Evolutionary conservation across 2,113 vertebrate genomes (phyloP).

Genomic region (Hypocryptadius cinnamomeus): DNA sequence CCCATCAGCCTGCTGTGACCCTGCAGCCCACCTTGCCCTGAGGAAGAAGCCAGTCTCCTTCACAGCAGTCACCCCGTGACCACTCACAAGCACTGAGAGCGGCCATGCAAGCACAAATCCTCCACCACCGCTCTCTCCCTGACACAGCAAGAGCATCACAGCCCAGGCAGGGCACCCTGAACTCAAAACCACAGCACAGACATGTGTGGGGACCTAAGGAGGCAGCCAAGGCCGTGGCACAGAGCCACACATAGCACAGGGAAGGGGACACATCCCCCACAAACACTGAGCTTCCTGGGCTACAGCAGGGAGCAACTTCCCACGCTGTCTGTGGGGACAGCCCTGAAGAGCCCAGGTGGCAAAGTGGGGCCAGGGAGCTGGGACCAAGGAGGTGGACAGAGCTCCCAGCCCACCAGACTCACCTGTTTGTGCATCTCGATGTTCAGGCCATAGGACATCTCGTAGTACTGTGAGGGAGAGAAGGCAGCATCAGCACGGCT

Average conservation of each 20-base stretch:
- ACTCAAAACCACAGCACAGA: background rate
- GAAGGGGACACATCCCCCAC: background rate
- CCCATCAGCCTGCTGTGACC: background rate
- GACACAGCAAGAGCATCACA: background rate
- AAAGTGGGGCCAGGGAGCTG: background rate
- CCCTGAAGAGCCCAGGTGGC: rapidly evolving
- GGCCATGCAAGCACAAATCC: background rate
- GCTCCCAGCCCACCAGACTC: background rate
- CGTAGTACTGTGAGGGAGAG: conserved; percentile 63
- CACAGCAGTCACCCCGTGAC: rapidly evolving
- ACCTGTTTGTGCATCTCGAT: conserved; percentile 77
- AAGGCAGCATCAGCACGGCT: background rate
- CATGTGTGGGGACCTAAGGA: background rate
- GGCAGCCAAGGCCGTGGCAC: rapidly evolving
- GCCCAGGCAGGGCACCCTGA: background rate
- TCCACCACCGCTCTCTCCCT: background rate
- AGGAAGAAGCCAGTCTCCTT: background rate
- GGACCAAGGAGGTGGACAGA: background rate
- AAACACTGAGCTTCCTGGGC: background rate
- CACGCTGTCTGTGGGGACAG: rapidly evolving
- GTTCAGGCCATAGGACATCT: conserved; percentile 74
- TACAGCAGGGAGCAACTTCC: background rate
- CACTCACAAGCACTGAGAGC: background rate
- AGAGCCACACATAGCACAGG: background rate
- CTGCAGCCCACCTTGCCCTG: background rate